Conservation (phyloP, 2,888 invertebrate species). For the Hypselothyrea guttata region DNA sequence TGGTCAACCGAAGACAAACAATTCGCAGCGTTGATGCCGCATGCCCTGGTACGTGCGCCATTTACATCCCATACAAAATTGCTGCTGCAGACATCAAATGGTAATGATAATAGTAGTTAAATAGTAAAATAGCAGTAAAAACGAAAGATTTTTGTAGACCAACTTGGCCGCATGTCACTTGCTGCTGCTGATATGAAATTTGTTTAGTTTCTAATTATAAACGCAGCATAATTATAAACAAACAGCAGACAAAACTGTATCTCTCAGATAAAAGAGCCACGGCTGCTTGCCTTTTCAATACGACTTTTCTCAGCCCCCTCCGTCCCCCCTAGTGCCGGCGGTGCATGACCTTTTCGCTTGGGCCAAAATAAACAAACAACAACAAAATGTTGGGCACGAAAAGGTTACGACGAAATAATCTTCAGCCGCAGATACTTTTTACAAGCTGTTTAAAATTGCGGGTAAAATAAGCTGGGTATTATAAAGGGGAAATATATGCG, state of each 20-base stretch:
- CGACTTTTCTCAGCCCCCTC: neutral
- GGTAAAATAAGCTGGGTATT: slow-evolving; percentile 2
- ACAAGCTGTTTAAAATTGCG: slow-evolving; percentile 10
- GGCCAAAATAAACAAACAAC: slow-evolving; percentile 13
- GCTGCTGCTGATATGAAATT: slow-evolving; percentile 29
- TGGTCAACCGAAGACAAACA: slow-evolving; percentile 42
- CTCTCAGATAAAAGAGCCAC: slow-evolving; percentile 41
- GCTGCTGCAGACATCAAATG: slow-evolving; percentile 11
- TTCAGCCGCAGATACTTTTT: slow-evolving; percentile 9
- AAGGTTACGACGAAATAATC: slow-evolving; percentile 24
- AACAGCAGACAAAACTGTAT: slow-evolving; percentile 47
- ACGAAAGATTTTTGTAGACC: neutral
- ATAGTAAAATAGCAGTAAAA: neutral
- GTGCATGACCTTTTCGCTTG: slow-evolving; percentile 43
- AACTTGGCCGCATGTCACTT: slow-evolving; percentile 18
- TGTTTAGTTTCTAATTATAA: slow-evolving; percentile 62
- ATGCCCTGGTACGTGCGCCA: slow-evolving; percentile 61
- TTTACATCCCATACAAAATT: slow-evolving; percentile 47
- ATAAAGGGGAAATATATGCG: neutral
- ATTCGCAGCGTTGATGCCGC: slow-evolving; percentile 39
- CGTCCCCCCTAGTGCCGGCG: neutral
- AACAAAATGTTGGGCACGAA: slow-evolving; percentile 2
- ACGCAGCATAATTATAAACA: slow-evolving; percentile 72
- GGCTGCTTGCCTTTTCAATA: neutral
- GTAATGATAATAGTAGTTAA: too few relatives aligned